Evolutionary conservation across 1,140 invertebrate species (phyloP), one percentile per base, ranked within the genome.

Genomic region (Drosophila equinoxialis): DNA sequence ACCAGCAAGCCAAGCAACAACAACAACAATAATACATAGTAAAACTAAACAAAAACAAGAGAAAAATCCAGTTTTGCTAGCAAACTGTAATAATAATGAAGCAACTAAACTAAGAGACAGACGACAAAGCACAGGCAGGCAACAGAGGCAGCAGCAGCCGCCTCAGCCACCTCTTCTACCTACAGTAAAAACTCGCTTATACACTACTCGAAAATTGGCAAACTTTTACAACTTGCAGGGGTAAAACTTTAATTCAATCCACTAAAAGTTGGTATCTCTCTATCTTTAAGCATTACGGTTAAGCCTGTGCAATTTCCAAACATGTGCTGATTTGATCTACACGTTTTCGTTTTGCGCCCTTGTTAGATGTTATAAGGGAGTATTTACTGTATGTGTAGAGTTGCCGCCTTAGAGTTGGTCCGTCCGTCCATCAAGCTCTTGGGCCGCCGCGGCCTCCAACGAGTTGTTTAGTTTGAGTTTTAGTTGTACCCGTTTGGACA

Each of bases 381-480:
- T 30, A 58, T 39, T 10, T 45, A 77, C 73, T 77, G 74, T 77
- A n/a, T 35, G 5, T 20, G 6, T 48, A 26, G 13, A 42, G 54
- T 48, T 23, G 20, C 54, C 62, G 68, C 72, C 61, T 61, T 39
- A 68, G 57, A 65, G 64, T 82, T 82, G 72, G 72, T 78, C 71
- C 37, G 37, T 39, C 37, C 37, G 11, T 61, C 37, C 37, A 3
- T 61, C 60, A 26, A 57, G 30, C 51, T 72, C 68, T 65, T 41
- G 62, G 51, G 70, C 58, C 51, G 70, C 58, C 55, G 55, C 48
- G 74, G 68, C 68, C 74, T 77, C 42, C 79, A 83, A 71, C 81
- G 51, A 74, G 71, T 74, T 83, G 76, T 83, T 87, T 77, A 82
- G 76, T 77, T 86, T 83, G 74, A 82, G 76, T 77, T 86, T 76